These are phyloP conservation scores for Tenthredo scrophulariae DNA, from an alignment of 2,888 invertebrate genomes.

Conservation along the genomic window DNA sequence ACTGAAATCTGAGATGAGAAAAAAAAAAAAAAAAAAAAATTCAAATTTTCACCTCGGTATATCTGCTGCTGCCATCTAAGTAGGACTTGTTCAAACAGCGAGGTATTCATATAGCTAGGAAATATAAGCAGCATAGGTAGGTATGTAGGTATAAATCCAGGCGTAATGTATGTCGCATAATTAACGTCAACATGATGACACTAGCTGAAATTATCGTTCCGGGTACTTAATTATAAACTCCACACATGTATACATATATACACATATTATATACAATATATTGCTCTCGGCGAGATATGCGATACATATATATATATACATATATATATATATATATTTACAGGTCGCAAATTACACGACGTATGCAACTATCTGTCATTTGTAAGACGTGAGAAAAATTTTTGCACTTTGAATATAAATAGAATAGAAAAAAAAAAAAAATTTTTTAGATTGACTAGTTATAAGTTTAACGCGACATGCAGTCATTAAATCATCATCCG, in stretches of 20 bases:
- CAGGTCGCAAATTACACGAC: not conserved
- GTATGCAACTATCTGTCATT: not conserved
- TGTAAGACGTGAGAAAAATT: not conserved
- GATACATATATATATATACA: constrained; percentile 2
- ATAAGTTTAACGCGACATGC: not conserved
- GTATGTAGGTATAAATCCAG: not conserved
- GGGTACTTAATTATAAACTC: constrained; percentile 2
- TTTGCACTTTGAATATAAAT: not conserved
- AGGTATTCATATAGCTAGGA: not conserved
- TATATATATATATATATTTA: not conserved
- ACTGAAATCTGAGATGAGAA: not conserved
- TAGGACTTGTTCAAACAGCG: not conserved
- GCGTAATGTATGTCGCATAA: not conserved
- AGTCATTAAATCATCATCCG: no score
- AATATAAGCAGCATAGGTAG: not conserved
- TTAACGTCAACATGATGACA: constrained; percentile 11
- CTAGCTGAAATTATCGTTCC: constrained; percentile 6
- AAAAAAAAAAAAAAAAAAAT: not conserved
- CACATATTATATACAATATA: not conserved
- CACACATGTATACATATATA: not conserved
- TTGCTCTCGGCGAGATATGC: not conserved
- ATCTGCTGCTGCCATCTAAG: constrained; percentile 18
- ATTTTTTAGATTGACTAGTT: no score
- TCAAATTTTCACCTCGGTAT: not conserved
- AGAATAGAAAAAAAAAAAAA: no score